Evolutionary conservation across 2,888 invertebrate genomes (phyloP).

Genomic region (Drosophila stalkeri): DNA sequence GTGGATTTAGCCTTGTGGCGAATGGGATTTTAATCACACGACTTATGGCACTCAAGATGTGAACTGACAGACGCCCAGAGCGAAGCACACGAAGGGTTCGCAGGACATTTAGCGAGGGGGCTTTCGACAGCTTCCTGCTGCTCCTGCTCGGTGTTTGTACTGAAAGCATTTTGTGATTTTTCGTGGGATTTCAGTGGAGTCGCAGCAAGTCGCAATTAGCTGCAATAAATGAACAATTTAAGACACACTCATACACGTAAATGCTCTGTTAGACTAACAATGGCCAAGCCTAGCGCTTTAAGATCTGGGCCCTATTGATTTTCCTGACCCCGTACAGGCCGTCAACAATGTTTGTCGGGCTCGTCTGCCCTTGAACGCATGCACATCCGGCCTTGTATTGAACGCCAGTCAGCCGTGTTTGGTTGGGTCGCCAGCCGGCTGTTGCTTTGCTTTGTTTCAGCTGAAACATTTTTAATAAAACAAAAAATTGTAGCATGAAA

Average conservation of each 20-base stretch:
- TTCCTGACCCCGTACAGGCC: conserved; percentile 44
- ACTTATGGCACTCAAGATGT: conserved; percentile 85
- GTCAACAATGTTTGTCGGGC: conserved; percentile 23
- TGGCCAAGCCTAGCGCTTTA: conserved; percentile 33
- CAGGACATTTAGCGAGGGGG: conserved; percentile 38
- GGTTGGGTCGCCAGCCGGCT: background rate
- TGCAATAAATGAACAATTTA: conserved; percentile 85
- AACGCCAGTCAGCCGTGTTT: conserved; percentile 65
- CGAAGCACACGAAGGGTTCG: conserved; percentile 62
- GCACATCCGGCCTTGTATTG: conserved; percentile 69
- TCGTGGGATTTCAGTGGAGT: conserved; percentile 62
- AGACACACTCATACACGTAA: conserved; percentile 21
- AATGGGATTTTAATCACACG: conserved; percentile 85
- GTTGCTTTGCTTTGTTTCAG: conserved; percentile 50
- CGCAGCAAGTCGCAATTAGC: conserved; percentile 83
- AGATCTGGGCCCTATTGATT: conserved; percentile 48
- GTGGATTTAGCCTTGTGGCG: conserved; percentile 76
- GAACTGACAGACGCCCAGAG: conserved; percentile 82
- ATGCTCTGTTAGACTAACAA: conserved; percentile 31
- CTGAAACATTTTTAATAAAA: conserved; percentile 69
- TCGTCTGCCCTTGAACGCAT: conserved; percentile 71
- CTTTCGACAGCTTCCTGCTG: conserved; percentile 66
- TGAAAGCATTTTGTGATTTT: conserved; percentile 79
- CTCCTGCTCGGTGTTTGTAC: conserved; percentile 38
- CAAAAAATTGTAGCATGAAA: conserved; percentile 55